These are phyloP conservation scores for Alcedo atthis DNA, from an alignment of 2,797 vertebrate species.

Conservation along the genomic window DNA sequence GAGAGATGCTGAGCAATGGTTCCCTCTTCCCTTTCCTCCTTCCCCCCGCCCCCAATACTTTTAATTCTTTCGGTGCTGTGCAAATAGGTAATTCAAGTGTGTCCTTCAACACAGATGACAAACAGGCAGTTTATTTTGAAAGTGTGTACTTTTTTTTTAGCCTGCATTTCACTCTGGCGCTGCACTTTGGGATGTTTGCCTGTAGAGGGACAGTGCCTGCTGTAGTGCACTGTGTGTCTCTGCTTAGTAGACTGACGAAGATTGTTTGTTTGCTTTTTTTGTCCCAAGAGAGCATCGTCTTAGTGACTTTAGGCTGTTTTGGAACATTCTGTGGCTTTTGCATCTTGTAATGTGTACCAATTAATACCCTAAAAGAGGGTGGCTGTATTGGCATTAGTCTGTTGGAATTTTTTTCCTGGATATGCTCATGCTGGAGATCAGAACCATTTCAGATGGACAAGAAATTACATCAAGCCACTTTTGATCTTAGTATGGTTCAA, in stretches of 20 bases:
- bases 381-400: constrained; percentile 1
- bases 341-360: constrained; percentile 28
- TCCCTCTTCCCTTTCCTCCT: neutral
- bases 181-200: neutral
- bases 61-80: neutral
- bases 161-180: neutral
- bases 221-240: constrained; percentile 21
- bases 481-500: neutral
- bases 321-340: constrained; percentile 66
- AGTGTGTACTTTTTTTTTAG: neutral
- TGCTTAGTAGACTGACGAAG: constrained; percentile 38
- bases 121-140: neutral
- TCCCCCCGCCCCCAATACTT: too few relatives aligned
- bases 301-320: constrained; percentile 42
- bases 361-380: constrained; percentile 49
- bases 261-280: neutral
- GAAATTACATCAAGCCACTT: neutral
- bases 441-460: constrained; percentile 28
- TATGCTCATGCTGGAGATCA: neutral
- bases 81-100: neutral
- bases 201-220: neutral
- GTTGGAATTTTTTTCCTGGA: neutral
- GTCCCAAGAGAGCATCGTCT: constrained; percentile 2
- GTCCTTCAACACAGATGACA: neutral
- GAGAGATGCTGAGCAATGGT: neutral